Evolutionary conservation across 2,797 vertebrate species (phyloP).

Genomic region (Acanthiza pusilla): DNA sequence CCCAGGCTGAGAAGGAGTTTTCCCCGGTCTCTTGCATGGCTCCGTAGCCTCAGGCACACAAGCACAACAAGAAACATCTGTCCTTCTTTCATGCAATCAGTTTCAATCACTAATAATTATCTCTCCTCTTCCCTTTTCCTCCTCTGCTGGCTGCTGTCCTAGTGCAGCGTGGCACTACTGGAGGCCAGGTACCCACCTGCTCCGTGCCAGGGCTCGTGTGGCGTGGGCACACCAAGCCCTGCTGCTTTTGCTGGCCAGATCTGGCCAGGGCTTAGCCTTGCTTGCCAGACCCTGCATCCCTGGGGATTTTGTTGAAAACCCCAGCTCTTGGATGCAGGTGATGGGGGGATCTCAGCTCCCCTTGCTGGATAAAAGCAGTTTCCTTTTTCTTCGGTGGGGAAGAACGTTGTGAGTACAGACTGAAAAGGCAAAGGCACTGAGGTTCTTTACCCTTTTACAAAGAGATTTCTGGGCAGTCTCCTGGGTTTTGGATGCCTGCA

Average conservation of each 20-base stretch:
- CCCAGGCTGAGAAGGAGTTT: constrained; percentile 36
- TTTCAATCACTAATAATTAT: constrained; percentile 82
- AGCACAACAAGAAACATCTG: constrained; percentile 57
- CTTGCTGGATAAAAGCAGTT: neutral
- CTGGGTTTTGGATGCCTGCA: neutral
- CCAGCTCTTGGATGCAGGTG: neutral
- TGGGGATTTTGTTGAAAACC: neutral
- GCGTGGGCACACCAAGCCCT: rapidly evolving
- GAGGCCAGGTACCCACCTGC: neutral
- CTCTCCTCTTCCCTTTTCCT: constrained; percentile 73
- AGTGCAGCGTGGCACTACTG: constrained; percentile 2
- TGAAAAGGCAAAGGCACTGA: neutral
- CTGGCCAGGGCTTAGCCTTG: neutral
- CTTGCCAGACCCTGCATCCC: neutral
- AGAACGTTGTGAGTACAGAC: neutral
- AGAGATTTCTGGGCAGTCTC: neutral
- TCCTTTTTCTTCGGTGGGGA: neutral
- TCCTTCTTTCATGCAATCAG: constrained; percentile 61
- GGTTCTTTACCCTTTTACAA: neutral
- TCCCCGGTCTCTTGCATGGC: neutral
- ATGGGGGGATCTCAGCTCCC: neutral
- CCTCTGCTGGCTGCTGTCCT: constrained; percentile 65
- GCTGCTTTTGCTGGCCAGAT: neutral
- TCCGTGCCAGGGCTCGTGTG: neutral
- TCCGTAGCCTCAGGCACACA: constrained; percentile 43